Percentiles rank a stretch among this genome's conserved stretches.
Evolutionary conservation across 2,888 invertebrate species (phyloP).

Genomic region (Drosophila merina): DNA sequence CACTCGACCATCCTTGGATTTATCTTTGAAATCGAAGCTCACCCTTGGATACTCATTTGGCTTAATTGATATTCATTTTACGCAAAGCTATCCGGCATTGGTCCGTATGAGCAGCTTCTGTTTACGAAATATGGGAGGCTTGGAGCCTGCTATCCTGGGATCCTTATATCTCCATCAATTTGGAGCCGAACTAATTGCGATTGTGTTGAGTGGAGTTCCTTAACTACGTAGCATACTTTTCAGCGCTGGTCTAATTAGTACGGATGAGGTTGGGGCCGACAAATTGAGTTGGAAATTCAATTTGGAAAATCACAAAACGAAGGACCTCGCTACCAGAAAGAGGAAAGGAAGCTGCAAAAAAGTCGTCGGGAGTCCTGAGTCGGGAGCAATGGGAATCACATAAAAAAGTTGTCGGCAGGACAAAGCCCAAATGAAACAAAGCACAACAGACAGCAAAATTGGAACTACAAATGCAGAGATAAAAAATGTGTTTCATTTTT

Average conservation of each 20-base stretch:
- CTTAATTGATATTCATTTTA: conserved; percentile 61
- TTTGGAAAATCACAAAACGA: conserved; percentile 68
- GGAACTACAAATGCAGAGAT: not conserved
- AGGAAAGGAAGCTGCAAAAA: conserved; percentile 8
- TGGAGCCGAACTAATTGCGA: conserved; percentile 24
- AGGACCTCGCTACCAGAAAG: conserved; percentile 1
- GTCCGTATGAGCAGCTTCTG: conserved; percentile 5
- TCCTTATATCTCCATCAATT: conserved; percentile 22
- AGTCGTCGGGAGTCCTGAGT: conserved; percentile 1
- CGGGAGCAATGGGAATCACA: not conserved
- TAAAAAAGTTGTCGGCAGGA: conserved; percentile 21
- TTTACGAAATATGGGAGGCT: conserved; percentile 23
- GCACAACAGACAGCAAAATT: conserved; percentile 31
- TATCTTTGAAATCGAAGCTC: conserved; percentile 25
- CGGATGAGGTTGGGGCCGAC: conserved; percentile 33
- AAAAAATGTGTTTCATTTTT: not conserved
- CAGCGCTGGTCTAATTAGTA: conserved; percentile 56
- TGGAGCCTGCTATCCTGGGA: not conserved
- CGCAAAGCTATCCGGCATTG: conserved; percentile 27
- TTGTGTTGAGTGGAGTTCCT: conserved; percentile 8
- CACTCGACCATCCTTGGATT: conserved; percentile 13
- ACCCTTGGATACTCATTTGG: conserved; percentile 22
- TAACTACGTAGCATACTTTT: conserved; percentile 60
- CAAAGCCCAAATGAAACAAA: conserved; percentile 32
- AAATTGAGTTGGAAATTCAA: conserved; percentile 75